Evolutionary conservation across 2,113 vertebrate species (phyloP).

Genomic region (Lichenostomus cassidix): DNA sequence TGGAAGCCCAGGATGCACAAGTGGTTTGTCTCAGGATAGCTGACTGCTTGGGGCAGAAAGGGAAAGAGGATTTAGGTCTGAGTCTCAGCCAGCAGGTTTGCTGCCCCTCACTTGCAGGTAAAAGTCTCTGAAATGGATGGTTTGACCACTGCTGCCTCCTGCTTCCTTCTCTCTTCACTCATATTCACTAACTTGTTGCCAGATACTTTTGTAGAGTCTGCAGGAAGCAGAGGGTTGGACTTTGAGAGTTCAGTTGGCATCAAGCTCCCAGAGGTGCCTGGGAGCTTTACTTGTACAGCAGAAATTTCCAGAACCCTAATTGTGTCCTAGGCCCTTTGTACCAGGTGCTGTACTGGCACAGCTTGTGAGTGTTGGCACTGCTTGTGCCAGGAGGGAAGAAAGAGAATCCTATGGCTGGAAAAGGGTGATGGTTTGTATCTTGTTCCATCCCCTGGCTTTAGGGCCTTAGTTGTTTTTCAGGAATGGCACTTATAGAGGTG

Average conservation of each 20-base stretch:
- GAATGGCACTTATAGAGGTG: neutral
- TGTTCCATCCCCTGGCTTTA: neutral
- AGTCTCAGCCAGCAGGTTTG: neutral
- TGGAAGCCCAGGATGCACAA: neutral
- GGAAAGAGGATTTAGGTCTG: neutral
- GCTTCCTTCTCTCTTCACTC: neutral
- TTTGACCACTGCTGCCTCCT: neutral
- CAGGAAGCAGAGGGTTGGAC: neutral
- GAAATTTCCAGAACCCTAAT: neutral
- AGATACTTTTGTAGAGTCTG: neutral
- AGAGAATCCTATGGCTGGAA: neutral
- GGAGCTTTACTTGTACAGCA: neutral
- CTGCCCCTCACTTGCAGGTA: neutral
- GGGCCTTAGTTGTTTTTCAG: neutral
- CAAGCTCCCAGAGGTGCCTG: neutral
- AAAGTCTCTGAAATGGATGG: neutral
- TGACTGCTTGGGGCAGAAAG: neutral
- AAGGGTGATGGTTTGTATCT: neutral
- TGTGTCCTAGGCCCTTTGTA: neutral
- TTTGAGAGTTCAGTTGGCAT: neutral
- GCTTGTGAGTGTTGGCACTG: neutral
- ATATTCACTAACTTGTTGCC: neutral
- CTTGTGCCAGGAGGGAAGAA: accelerated
- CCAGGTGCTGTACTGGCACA: neutral
- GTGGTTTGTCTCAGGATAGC: neutral